Percentiles rank a stretch among this genome's conserved stretches.
These are phyloP conservation scores for Rhopalosiphum padi DNA, from an alignment of 1,140 invertebrate species.

Conservation along the genomic window DNA sequence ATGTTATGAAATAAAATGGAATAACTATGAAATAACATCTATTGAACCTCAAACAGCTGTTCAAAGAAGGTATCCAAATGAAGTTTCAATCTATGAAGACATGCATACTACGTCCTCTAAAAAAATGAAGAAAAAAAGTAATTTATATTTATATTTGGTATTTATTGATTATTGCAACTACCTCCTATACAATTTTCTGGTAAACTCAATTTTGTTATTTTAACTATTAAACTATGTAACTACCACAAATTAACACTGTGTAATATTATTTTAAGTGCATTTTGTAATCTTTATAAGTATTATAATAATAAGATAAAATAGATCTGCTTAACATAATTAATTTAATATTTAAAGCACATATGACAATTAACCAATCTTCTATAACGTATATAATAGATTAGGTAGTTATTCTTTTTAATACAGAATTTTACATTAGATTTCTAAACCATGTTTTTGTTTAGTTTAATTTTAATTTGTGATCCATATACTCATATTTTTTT, in stretches of 20 bases:
- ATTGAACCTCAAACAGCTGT: slow-evolving; percentile 74
- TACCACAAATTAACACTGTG: too few relatives aligned
- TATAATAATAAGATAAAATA: background rate
- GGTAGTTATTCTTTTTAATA: too few relatives aligned
- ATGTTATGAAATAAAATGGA: slow-evolving; percentile 63
- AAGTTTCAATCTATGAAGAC: slow-evolving; percentile 71
- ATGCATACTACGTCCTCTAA: slow-evolving; percentile 65
- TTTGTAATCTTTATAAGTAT: background rate
- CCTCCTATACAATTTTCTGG: too few relatives aligned
- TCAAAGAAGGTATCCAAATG: slow-evolving; percentile 71
- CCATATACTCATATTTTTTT: too few relatives aligned
- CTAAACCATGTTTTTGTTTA: too few relatives aligned
- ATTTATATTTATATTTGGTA: slow-evolving; percentile 23
- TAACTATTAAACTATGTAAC: too few relatives aligned
- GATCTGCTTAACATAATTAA: background rate
- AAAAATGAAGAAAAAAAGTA: slow-evolving; percentile 27
- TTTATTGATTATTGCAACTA: background rate
- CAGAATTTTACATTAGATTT: too few relatives aligned
- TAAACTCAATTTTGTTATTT: background rate
- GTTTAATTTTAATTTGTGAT: too few relatives aligned
- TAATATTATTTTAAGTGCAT: too few relatives aligned
- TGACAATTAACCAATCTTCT: too few relatives aligned
- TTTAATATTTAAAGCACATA: background rate
- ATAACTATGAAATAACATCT: slow-evolving; percentile 68
- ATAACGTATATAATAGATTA: too few relatives aligned